Base-by-base conservation (phyloP, 2,113 vertebrate genomes). In the Trichomycterus rosablanca region DNA sequence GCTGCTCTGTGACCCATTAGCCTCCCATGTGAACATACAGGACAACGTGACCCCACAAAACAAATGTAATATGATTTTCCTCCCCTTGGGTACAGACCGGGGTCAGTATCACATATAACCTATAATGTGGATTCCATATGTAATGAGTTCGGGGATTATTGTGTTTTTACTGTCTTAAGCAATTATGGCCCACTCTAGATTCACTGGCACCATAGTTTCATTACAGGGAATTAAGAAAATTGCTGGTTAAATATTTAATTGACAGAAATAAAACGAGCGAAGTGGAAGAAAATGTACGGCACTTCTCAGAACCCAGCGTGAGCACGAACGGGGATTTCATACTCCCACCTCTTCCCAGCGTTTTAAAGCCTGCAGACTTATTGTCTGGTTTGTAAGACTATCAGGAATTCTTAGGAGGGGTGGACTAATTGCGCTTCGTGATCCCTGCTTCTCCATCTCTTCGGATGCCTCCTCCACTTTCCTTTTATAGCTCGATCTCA, bases 221-320 rank as follows among this genome's bases (percentile, higher is more conserved):
- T 83, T 80, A 83, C 78, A 70, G 22, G 42, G 61, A 66, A 80
- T 81, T 70, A 72, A 75, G 63, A 75, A 79, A 74, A 79, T 74
- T 44, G 54, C 68, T 4, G 37, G 23, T 58, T 79, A 74, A 79
- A 78, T 80, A 80, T 67, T 75, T 77, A 72, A 80, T 78, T 75
- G 65, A 44, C 60, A 63, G 59, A 67, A 78, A 74, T 81, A 70
- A 80, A 80, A 55, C 48, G 49, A 53, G 78, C 63, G 43, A 62
- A 78, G 79, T 74, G 71, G 66, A 76, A 78, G 67, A 66, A 72
- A 75, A 77, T 76, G 54, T 57, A 35, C 19, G 45, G 44, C 52
- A 54, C 56, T 78, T 75, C 69, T 70, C 63, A n/a, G 54, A 76
- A 75, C 52, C 64, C 24, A 79, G 67, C 71, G 28, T 63, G 23